Percentiles rank a stretch among this genome's conserved stretches.
Evolutionary conservation across 2,888 invertebrate species (phyloP).

Genomic region (Pseudococcus viburni): DNA sequence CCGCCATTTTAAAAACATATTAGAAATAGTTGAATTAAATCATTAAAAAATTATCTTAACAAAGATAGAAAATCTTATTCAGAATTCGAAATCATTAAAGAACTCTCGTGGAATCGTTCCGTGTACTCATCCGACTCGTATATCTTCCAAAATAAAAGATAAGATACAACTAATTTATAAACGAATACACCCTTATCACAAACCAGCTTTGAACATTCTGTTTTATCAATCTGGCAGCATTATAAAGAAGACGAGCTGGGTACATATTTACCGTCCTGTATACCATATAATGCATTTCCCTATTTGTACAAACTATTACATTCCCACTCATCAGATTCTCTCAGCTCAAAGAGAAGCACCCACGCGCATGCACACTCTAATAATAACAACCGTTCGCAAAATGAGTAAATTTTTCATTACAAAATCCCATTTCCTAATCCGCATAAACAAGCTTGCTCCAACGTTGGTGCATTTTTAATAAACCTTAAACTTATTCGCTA

Average conservation of each 20-base stretch:
- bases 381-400: not conserved
- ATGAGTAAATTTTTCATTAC: not conserved
- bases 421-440: conserved; percentile 7
- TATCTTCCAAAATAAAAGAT: conserved; percentile 18
- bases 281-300: no score
- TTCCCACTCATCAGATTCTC: no score
- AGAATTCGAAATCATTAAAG: not conserved
- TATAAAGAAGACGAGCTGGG: conserved; percentile 2
- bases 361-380: not conserved
- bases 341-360: no score
- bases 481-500: not conserved
- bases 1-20: no score
- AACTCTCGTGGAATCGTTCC: not conserved
- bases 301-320: no score
- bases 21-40: no score
- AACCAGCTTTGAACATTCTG: not conserved
- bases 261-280: not conserved
- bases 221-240: not conserved
- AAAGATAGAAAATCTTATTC: not conserved
- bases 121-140: not conserved
- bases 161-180: not conserved
- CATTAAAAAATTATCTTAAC: not conserved
- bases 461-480: conserved; percentile 17
- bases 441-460: not conserved
- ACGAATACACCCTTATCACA: conserved; percentile 6